Percentiles rank a stretch among this genome's conserved stretches.
phyloP scores from a whole-genome alignment of 2,888 invertebrate genomes.

The Meta bourneti region DNA sequence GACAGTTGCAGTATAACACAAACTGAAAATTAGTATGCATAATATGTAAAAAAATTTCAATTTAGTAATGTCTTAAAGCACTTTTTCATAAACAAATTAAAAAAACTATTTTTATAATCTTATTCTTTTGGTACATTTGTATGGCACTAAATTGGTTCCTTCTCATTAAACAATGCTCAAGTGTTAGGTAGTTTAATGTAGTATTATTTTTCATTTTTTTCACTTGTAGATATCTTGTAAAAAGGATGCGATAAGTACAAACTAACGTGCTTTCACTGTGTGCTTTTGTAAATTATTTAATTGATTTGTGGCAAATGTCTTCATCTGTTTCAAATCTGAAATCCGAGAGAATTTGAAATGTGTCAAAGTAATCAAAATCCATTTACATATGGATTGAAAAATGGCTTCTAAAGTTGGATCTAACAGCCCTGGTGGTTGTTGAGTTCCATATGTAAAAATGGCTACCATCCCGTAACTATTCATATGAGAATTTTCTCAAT shows the following conservation, averaged over 20 bases:
- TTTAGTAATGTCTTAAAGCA: too few relatives aligned
- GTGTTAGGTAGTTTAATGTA: slow-evolving; percentile 56
- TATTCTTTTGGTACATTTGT: not conserved
- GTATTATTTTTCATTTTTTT: slow-evolving; percentile 59
- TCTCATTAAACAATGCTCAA: slow-evolving; percentile 63
- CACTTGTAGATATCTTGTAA: slow-evolving; percentile 70
- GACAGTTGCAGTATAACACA: not conserved
- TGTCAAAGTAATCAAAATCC: not conserved
- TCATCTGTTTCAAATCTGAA: slow-evolving; percentile 6
- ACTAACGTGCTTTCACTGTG: slow-evolving; percentile 76
- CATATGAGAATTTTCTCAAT: not conserved
- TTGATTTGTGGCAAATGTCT: slow-evolving; percentile 29
- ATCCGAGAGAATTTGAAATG: slow-evolving; percentile 51
- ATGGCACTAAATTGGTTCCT: slow-evolving; percentile 44
- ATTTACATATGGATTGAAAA: not conserved
- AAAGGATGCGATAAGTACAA: slow-evolving; percentile 68
- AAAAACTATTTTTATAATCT: not conserved
- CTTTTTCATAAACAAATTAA: too few relatives aligned
- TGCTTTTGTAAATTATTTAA: slow-evolving; percentile 64
- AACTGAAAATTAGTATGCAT: not conserved
- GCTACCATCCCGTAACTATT: not conserved
- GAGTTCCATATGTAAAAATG: not conserved
- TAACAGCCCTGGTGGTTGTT: slow-evolving; percentile 20
- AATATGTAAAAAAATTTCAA: too few relatives aligned
- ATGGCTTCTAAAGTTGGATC: not conserved